Conservation (phyloP, 1,140 invertebrate genomes). For the Panagrolaimus sp. region DNA sequence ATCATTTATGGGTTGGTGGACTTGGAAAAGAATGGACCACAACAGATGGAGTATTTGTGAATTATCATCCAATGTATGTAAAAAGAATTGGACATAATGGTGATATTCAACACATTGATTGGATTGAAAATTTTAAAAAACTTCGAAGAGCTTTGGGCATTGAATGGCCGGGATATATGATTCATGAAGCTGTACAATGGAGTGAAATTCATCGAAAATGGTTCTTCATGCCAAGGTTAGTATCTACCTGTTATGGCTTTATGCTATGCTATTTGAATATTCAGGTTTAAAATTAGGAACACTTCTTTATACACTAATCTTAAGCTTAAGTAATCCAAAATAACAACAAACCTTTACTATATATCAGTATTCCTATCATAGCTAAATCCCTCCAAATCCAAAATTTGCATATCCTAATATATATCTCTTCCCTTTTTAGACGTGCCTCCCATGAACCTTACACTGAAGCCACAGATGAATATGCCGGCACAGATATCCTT, state of each 20-base stretch:
- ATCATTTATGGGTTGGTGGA: constrained; percentile 82
- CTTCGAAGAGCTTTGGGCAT: constrained; percentile 67
- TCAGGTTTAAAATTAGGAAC: too few species aligned
- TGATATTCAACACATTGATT: constrained; percentile 74
- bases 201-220: constrained; percentile 75
- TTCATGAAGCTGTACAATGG: constrained; percentile 89
- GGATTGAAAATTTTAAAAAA: constrained; percentile 69
- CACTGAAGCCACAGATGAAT: constrained; percentile 83
- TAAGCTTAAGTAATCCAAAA: too few species aligned
- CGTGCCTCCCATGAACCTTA: constrained; percentile 80
- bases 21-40: constrained; percentile 95
- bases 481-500: constrained; percentile 81
- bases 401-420: neutral
- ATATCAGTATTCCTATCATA: too few species aligned
- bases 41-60: constrained; percentile 72
- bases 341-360: too few species aligned
- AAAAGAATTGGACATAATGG: constrained; percentile 77
- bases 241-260: too few species aligned
- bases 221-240: constrained; percentile 81
- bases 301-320: too few species aligned
- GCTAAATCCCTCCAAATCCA: neutral
- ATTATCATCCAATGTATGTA: constrained; percentile 87
- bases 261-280: too few species aligned
- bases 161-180: constrained; percentile 70
- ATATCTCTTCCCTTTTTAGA: constrained; percentile 35